Percentiles rank a stretch among this genome's conserved stretches.
phyloP scores from a whole-genome alignment of 2,113 vertebrate genomes.

The Tetraodon nigroviridis region DNA sequence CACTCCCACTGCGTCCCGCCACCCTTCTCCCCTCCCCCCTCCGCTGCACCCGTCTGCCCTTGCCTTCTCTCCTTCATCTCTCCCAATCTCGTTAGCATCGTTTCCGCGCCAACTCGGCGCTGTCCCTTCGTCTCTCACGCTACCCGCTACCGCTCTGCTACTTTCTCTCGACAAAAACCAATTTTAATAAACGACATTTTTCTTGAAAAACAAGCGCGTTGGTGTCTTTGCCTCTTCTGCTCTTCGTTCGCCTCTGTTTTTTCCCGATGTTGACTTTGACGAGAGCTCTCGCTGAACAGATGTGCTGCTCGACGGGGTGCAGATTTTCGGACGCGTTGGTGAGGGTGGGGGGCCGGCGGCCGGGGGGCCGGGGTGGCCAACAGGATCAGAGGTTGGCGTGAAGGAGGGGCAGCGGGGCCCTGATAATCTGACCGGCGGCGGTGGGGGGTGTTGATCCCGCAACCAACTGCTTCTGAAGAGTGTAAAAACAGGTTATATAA shows the following conservation, averaged over 20 bases:
- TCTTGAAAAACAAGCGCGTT: constrained; percentile 47
- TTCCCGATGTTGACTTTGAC: background rate
- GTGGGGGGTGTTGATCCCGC: constrained; percentile 49
- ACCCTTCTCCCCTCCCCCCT: constrained; percentile 21
- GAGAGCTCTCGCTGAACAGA: constrained; percentile 47
- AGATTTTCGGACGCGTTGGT: constrained; percentile 48
- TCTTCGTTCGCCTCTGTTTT: background rate
- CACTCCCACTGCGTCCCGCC: no score
- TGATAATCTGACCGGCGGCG: constrained; percentile 51
- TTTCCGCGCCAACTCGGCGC: constrained; percentile 32
- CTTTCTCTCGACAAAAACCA: constrained; percentile 43
- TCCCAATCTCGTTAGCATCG: constrained; percentile 36
- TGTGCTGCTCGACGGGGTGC: constrained; percentile 56
- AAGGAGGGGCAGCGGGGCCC: constrained; percentile 23
- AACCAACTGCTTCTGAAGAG: constrained; percentile 59
- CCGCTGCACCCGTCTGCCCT: constrained; percentile 41
- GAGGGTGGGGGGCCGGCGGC: background rate
- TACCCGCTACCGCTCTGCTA: constrained; percentile 42
- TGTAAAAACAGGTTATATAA: constrained; percentile 11
- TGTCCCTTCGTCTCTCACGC: constrained; percentile 35
- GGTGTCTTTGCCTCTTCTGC: background rate
- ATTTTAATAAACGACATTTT: constrained; percentile 74
- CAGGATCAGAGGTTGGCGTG: constrained; percentile 9
- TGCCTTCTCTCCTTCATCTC: constrained; percentile 38
- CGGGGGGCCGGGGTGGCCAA: background rate